Evolutionary conservation across 2,888 invertebrate species (phyloP).

Genomic region (Seladonia tumulorum): DNA sequence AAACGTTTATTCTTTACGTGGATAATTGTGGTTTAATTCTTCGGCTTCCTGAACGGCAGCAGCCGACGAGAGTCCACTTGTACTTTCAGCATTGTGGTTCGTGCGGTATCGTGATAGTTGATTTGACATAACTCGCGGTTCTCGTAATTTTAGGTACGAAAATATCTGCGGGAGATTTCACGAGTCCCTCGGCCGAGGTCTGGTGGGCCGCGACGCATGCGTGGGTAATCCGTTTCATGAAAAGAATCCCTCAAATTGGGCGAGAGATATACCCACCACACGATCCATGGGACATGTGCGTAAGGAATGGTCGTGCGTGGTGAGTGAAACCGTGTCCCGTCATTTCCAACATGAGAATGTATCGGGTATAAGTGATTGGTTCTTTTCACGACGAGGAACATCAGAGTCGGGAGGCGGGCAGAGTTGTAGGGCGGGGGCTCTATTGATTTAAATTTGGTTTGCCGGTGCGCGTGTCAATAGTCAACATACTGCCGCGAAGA

Average conservation of each 20-base stretch:
- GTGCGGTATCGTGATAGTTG: neutral
- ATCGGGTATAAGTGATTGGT: conserved; percentile 54
- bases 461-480: conserved; percentile 79
- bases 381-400: conserved; percentile 37
- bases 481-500: conserved; percentile 68
- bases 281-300: conserved; percentile 41
- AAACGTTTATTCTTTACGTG: neutral
- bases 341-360: conserved; percentile 41
- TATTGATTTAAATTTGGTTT: conserved; percentile 84
- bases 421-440: conserved; percentile 77
- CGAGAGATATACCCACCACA: conserved; percentile 2
- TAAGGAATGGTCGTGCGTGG: conserved; percentile 33
- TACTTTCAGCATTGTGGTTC: neutral
- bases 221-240: conserved; percentile 43
- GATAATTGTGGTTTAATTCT: neutral
- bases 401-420: conserved; percentile 54
- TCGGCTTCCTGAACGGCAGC: neutral
- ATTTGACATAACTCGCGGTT: neutral
- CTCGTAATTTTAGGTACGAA: conserved; percentile 11
- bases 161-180: conserved; percentile 16
- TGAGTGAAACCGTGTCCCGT: conserved; percentile 32
- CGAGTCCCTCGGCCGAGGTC: neutral
- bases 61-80: neutral
- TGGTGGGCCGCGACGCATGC: conserved; percentile 38
- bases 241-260: conserved; percentile 53